Base-by-base conservation (phyloP, 1,140 invertebrate species). In the Drosophila arawakana region DNA sequence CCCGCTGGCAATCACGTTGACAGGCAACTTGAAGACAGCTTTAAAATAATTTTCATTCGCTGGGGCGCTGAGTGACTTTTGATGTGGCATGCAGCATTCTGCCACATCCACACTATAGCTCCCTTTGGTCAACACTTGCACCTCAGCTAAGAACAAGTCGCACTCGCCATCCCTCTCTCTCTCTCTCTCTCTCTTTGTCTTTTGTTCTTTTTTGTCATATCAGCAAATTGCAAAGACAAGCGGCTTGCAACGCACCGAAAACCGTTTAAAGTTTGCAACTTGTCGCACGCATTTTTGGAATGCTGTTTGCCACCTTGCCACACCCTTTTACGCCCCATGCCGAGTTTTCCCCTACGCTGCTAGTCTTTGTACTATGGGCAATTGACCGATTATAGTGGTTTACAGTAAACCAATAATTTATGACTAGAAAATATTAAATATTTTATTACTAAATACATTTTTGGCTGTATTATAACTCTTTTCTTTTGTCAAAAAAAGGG, bases 161-260 rank as follows among this genome's bases (percentile, higher is more conserved):
- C 35, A 35, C 46, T 55, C 70, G 43, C 41, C 9, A 7, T 21
- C 46, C 4, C 13, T 46, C 13, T 46, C 44, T 46, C n/a, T 43
- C n/a, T 43, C 41, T 13, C 7, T 9, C n/a, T 9, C 7, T 10
- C 30, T 4, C 2, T 9, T 30, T 13, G 47, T 15, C 8, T 13
- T 50, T 9, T 54, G 11, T 18, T 11, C 15, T 37, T 47, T 46
- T 63, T 58, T 49, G 74, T 50, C 81, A 78, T 85, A 85, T 85
- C 81, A 78, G 71, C 67, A 84, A 84, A 84, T 78, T 84, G 81
- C 81, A 84, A 84, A 66, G 80, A 71, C 68, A 78, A 82, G 75
- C 73, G 49, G 50, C 34, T 50, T 44, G 70, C 71, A 73, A 71
- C 77, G 73, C 78, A 81, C 73, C 46, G 73, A 76, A 57, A 83